Conservation (phyloP, 2,888 invertebrate genomes). For the Epirrita christyi region DNA sequence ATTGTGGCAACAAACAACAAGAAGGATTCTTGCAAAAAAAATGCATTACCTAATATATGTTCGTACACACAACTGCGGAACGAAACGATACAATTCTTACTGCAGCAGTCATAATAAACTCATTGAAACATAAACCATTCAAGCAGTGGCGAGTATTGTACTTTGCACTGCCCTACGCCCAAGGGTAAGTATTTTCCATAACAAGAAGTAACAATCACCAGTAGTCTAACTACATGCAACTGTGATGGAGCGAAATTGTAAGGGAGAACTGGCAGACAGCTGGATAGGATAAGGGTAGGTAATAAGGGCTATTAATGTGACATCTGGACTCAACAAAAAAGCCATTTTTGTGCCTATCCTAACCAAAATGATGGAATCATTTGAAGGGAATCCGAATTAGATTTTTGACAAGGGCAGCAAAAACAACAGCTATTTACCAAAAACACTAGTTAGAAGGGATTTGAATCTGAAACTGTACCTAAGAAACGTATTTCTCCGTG, state of each 20-base stretch:
- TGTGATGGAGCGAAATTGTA: neutral
- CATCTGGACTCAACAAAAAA: neutral
- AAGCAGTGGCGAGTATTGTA: constrained; percentile 32
- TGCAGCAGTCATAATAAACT: constrained; percentile 30
- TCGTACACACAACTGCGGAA: neutral
- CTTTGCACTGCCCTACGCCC: constrained; percentile 44
- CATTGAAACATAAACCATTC: constrained; percentile 55
- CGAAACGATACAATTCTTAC: constrained; percentile 12
- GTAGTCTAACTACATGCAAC: constrained; percentile 1
- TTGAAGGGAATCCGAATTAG: too few species aligned
- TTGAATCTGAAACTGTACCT: too few species aligned
- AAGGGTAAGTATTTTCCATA: constrained; percentile 72
- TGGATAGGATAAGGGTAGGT: constrained; percentile 2
- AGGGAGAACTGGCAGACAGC: neutral
- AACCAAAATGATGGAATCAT: too few species aligned
- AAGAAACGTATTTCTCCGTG: too few species aligned
- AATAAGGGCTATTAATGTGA: neutral
- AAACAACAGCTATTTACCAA: too few species aligned
- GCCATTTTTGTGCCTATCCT: too few species aligned
- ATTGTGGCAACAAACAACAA: too few species aligned
- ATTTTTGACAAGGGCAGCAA: too few species aligned
- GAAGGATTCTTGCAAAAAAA: too few species aligned
- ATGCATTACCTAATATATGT: neutral
- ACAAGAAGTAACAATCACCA: constrained; percentile 60
- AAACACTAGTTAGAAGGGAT: too few species aligned